Conservation (phyloP, 1,140 invertebrate genomes). For the Anastatus disparis region DNA sequence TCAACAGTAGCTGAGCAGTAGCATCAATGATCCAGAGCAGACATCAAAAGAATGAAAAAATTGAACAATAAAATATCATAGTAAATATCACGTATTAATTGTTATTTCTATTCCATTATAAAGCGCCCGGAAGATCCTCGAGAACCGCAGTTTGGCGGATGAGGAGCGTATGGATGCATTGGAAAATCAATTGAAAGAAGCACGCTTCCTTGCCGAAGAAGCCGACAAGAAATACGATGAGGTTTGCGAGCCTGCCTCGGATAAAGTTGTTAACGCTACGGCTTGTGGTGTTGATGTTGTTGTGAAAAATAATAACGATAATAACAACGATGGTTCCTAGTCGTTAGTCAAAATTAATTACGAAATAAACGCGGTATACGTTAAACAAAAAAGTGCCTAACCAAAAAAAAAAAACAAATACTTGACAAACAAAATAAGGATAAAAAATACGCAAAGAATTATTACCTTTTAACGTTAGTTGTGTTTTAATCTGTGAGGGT, state of each 20-base stretch:
- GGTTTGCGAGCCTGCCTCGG: slow-evolving; percentile 75
- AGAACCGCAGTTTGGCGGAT: slow-evolving; percentile 99
- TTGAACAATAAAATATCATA: background rate
- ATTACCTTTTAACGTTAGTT: too few species aligned
- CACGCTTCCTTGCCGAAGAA: slow-evolving; percentile 99
- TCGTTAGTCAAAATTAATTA: slow-evolving; percentile 62
- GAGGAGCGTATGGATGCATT: slow-evolving; percentile 99
- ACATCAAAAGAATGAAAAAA: too few species aligned
- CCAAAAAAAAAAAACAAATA: slow-evolving; percentile 44
- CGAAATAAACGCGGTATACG: background rate
- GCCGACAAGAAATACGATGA: slow-evolving; percentile 99
- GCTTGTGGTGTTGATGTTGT: slow-evolving; percentile 49
- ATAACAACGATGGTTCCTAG: slow-evolving; percentile 63
- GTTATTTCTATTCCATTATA: slow-evolving; percentile 46
- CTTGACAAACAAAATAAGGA: too few species aligned
- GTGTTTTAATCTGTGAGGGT: background rate
- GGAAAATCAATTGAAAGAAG: slow-evolving; percentile 99
- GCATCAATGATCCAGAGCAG: slow-evolving; percentile 41
- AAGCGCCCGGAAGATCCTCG: slow-evolving; percentile 99
- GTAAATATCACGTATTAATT: slow-evolving; percentile 16
- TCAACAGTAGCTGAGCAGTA: slow-evolving; percentile 10
- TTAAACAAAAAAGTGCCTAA: slow-evolving; percentile 57
- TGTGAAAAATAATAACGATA: slow-evolving; percentile 49
- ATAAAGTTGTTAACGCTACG: slow-evolving; percentile 60
- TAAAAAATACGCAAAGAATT: too few species aligned